phyloP scores from a whole-genome alignment of 2,797 vertebrate genomes.

The Erpetoichthys calabaricus region DNA sequence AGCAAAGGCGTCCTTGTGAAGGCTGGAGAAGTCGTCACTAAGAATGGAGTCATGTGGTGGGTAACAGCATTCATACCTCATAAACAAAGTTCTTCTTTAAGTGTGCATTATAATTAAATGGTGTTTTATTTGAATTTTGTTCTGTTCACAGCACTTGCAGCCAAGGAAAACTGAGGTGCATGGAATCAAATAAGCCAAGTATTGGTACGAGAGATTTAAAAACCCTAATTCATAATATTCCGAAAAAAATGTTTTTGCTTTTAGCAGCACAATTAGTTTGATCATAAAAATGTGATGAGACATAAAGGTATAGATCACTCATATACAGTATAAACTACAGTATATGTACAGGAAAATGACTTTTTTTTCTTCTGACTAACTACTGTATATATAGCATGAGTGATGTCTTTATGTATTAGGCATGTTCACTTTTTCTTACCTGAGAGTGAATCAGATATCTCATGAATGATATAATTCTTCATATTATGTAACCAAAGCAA shows the following conservation, averaged over 20 bases:
- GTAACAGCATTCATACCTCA: constrained; percentile 15
- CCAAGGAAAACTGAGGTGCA: constrained; percentile 54
- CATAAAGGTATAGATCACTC: too few relatives aligned
- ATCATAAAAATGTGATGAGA: too few relatives aligned
- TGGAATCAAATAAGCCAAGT: constrained; percentile 44
- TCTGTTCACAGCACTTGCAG: constrained; percentile 53
- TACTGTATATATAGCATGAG: too few relatives aligned
- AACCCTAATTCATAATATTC: background rate
- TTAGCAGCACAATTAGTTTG: too few relatives aligned
- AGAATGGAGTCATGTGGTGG: constrained; percentile 60
- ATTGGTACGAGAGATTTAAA: constrained; percentile 8
- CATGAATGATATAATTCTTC: too few relatives aligned
- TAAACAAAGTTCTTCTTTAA: background rate
- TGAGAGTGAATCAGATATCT: too few relatives aligned
- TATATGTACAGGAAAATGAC: too few relatives aligned
- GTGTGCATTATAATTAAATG: background rate
- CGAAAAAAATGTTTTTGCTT: background rate
- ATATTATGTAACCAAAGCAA: too few relatives aligned
- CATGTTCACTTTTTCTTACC: too few relatives aligned
- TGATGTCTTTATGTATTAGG: too few relatives aligned
- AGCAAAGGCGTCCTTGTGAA: constrained; percentile 47
- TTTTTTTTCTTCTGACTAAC: too few relatives aligned
- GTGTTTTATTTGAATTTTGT: constrained; percentile 4
- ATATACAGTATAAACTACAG: too few relatives aligned
- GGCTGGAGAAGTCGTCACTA: constrained; percentile 53